These are phyloP conservation scores for Sparus aurata DNA, from an alignment of 2,797 vertebrate genomes.

Conservation along the genomic window DNA sequence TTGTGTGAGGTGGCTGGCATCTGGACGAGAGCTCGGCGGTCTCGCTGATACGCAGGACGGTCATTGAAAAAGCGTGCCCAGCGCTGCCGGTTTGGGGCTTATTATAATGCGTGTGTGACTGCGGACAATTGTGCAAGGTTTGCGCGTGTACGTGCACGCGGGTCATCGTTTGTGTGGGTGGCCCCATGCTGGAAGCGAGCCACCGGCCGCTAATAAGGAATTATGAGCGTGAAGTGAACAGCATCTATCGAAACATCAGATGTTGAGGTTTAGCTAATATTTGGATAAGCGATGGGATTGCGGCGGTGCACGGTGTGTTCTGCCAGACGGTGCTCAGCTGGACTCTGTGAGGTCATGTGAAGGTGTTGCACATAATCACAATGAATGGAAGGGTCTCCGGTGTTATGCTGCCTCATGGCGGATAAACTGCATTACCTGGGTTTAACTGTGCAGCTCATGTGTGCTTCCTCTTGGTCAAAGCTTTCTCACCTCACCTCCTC, in stretches of 20 bases:
- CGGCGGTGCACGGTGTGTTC: not conserved
- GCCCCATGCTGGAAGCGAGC: conserved; percentile 23
- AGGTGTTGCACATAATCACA: conserved; percentile 24
- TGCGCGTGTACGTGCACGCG: not conserved
- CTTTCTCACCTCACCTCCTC: not conserved
- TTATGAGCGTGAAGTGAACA: conserved; percentile 50
- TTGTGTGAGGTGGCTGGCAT: conserved; percentile 32
- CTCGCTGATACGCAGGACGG: conserved; percentile 11
- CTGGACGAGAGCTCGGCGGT: conserved; percentile 42
- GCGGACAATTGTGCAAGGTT: not conserved
- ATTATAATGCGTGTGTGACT: not conserved
- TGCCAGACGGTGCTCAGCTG: conserved; percentile 43
- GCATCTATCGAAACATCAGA: conserved; percentile 40
- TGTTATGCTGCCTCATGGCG: not conserved
- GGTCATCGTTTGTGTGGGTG: conserved; percentile 18
- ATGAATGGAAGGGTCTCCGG: conserved; percentile 25
- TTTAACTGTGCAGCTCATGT: conserved; percentile 1
- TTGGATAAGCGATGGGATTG: conserved; percentile 44
- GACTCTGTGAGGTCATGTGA: conserved; percentile 41
- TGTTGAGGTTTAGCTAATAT: conserved; percentile 45
- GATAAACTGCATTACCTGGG: not conserved
- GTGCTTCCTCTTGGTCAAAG: not conserved
- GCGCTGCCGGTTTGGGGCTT: conserved; percentile 23
- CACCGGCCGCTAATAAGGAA: conserved; percentile 63
- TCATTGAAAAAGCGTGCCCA: conserved; percentile 40